A percentile compares a stretch with the other conserved stretches of the same genome.
Evolutionary conservation across 2,888 invertebrate genomes (phyloP).

Genomic region (Amphipoea oculea): DNA sequence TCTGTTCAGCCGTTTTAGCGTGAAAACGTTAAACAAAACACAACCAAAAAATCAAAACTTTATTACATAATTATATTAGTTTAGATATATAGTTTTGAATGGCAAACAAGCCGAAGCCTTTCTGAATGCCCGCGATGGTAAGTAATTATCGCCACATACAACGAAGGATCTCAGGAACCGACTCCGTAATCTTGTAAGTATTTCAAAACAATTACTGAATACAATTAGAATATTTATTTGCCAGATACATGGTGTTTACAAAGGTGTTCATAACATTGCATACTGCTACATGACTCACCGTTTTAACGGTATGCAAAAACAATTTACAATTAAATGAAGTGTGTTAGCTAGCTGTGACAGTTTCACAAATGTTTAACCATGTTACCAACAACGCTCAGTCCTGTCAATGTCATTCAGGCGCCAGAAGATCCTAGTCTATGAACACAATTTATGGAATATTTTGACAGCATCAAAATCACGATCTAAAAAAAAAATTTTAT

Average conservation of each 20-base stretch:
- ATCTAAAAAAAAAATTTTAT: too few species aligned
- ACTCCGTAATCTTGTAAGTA: background rate
- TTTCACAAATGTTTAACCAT: background rate
- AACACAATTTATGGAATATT: background rate
- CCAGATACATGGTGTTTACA: too few species aligned
- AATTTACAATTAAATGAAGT: too few species aligned
- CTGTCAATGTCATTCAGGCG: background rate
- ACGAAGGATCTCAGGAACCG: too few species aligned
- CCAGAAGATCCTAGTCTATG: background rate
- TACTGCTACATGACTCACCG: too few species aligned
- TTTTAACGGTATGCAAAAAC: too few species aligned
- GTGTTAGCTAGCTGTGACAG: background rate
- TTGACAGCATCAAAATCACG: background rate
- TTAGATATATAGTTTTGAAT: background rate
- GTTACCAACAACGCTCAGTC: background rate
- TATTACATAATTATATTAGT: background rate
- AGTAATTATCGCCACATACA: background rate
- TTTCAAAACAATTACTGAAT: background rate
- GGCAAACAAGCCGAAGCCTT: too few species aligned
- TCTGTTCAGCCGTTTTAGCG: background rate
- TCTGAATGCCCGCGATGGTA: background rate
- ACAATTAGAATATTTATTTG: too few species aligned
- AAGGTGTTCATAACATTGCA: too few species aligned
- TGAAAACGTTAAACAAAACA: background rate
- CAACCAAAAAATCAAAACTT: too few species aligned